Evolutionary conservation across 2,888 invertebrate species (phyloP).

Genomic region (Dorcus parallelipipedus): DNA sequence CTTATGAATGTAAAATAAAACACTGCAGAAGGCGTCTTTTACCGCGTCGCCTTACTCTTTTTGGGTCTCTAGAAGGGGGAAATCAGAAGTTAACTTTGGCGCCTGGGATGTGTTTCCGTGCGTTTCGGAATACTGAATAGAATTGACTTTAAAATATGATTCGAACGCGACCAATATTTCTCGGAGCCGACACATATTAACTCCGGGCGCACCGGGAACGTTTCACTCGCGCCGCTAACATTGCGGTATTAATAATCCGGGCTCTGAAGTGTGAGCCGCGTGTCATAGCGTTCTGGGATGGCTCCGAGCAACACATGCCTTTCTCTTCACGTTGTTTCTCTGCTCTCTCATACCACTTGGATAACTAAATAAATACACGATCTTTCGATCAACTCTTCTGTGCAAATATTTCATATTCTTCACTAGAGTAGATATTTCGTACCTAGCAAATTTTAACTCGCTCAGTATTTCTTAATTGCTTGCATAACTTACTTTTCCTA

Average conservation of each 20-base stretch:
- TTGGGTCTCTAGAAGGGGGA: slow-evolving; percentile 10
- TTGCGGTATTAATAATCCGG: slow-evolving; percentile 34
- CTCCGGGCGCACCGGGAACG: slow-evolving; percentile 28
- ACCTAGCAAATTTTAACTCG: too few relatives aligned
- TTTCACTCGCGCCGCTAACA: slow-evolving; percentile 27
- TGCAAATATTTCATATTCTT: not conserved
- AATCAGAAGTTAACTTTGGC: slow-evolving; percentile 23
- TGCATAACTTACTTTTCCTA: too few relatives aligned
- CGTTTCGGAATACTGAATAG: slow-evolving; percentile 33
- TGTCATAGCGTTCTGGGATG: slow-evolving; percentile 4
- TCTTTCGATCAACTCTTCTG: not conserved
- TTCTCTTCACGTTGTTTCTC: not conserved
- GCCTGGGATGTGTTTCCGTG: slow-evolving; percentile 23
- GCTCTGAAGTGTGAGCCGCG: slow-evolving; percentile 26
- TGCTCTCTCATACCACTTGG: not conserved
- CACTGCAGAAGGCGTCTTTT: slow-evolving; percentile 24
- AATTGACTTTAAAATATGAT: slow-evolving; percentile 47
- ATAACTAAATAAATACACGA: not conserved
- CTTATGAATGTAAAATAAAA: slow-evolving; percentile 48
- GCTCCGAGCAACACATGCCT: not conserved
- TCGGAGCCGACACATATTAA: slow-evolving; percentile 37
- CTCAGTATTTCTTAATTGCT: too few relatives aligned
- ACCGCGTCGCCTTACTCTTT: slow-evolving; percentile 5
- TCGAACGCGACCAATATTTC: slow-evolving; percentile 43
- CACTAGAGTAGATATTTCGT: too few relatives aligned